A percentile compares a stretch with the other conserved stretches of the same genome.
phyloP scores from a whole-genome alignment of 2,888 invertebrate species.

The Hemicrepidius hirtus region DNA sequence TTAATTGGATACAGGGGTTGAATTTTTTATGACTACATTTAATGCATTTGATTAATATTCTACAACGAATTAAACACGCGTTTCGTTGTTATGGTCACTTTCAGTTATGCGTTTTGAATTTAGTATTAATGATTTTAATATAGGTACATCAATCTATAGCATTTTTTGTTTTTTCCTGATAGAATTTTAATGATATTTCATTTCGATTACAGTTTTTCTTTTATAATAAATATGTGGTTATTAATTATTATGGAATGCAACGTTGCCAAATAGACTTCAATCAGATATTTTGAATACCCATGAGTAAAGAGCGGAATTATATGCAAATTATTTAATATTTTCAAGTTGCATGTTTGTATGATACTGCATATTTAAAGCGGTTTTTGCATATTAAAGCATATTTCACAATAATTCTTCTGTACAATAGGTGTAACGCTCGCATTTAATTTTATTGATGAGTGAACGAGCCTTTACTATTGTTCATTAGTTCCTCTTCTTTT shows the following conservation, averaged over 20 bases:
- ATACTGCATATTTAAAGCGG: too few relatives aligned
- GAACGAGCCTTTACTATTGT: slow-evolving; percentile 48
- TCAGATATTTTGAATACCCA: too few relatives aligned
- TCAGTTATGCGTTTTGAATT: slow-evolving; percentile 31
- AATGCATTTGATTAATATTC: slow-evolving; percentile 44
- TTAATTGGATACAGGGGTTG: slow-evolving; percentile 37
- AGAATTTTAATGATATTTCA: slow-evolving; percentile 8
- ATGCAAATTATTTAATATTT: too few relatives aligned
- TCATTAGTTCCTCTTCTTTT: slow-evolving; percentile 54
- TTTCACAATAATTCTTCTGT: too few relatives aligned
- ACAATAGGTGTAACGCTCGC: too few relatives aligned
- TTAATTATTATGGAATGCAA: not conserved
- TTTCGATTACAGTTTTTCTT: not conserved
- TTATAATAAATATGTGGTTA: not conserved
- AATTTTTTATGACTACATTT: slow-evolving; percentile 31
- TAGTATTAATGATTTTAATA: slow-evolving; percentile 29
- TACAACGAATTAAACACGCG: slow-evolving; percentile 41
- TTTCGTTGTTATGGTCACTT: slow-evolving; percentile 34
- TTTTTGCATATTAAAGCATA: too few relatives aligned
- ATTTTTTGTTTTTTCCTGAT: not conserved
- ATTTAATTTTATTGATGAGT: slow-evolving; percentile 54
- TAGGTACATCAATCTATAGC: slow-evolving; percentile 17
- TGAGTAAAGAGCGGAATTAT: too few relatives aligned
- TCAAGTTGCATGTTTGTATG: too few relatives aligned
- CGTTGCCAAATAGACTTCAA: slow-evolving; percentile 6